A percentile compares a stretch with the other conserved stretches of the same genome.
These are phyloP conservation scores for Pedionomus torquatus DNA, from an alignment of 2,113 vertebrate genomes.

Conservation along the genomic window DNA sequence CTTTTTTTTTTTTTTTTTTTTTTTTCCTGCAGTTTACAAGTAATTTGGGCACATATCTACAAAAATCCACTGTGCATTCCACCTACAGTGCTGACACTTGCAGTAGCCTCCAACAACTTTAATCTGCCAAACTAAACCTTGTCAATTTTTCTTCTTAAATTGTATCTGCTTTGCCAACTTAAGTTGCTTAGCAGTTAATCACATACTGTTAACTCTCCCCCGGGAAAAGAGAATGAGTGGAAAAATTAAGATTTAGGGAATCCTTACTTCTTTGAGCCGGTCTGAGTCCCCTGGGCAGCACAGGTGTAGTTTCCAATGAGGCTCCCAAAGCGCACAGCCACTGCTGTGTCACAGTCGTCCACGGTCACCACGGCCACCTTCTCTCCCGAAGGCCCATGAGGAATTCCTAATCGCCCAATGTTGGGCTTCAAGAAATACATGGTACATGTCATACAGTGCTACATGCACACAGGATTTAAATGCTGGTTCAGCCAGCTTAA, in stretches of 20 bases:
- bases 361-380: conserved; percentile 95
- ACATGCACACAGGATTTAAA: background rate
- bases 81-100: background rate
- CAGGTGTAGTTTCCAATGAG: conserved; percentile 94
- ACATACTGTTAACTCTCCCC: background rate
- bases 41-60: background rate
- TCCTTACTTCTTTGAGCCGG: conserved; percentile 93
- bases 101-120: background rate
- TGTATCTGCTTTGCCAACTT: background rate
- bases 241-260: background rate
- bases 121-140: background rate
- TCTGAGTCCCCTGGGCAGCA: conserved; percentile 94
- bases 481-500: background rate
- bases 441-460: background rate
- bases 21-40: background rate
- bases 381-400: conserved; percentile 92
- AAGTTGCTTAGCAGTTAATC: background rate
- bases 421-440: conserved; percentile 82
- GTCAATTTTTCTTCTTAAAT: background rate
- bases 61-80: background rate
- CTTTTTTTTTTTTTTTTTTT: background rate
- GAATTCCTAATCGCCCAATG: conserved; percentile 89
- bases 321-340: conserved; percentile 90
- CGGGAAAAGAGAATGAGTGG: background rate
- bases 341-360: conserved; percentile 92